Evolutionary conservation across 1,140 invertebrate genomes (phyloP).

Genomic region (Medauroidea extradentata): DNA sequence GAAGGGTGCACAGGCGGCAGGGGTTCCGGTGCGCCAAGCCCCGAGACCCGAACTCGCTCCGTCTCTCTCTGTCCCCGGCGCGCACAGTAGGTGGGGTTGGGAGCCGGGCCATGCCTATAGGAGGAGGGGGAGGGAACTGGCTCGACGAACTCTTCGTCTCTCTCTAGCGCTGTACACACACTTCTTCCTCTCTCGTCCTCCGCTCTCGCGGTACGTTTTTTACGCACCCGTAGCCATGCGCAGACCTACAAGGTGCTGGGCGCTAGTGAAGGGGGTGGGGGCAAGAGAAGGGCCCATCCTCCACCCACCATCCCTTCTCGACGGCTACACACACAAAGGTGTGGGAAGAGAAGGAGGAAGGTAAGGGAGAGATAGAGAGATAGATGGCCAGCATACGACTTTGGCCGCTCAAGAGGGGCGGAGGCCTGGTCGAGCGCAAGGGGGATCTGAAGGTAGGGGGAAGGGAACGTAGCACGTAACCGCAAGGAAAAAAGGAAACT

Average conservation of each 20-base stretch:
- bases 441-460: constrained; percentile 30
- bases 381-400: constrained; percentile 27
- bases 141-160: not conserved
- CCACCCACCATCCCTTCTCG: not conserved
- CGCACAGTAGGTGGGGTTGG: too few species aligned
- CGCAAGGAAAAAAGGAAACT: too few species aligned
- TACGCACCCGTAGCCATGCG: too few species aligned
- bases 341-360: constrained; percentile 34
- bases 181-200: not conserved
- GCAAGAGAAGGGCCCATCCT: not conserved
- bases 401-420: constrained; percentile 20
- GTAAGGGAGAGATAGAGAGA: constrained; percentile 26
- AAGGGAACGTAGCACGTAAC: constrained; percentile 28
- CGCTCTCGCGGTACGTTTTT: constrained; percentile 3
- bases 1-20: not conserved
- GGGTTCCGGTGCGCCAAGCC: too few species aligned
- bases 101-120: too few species aligned
- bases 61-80: too few species aligned
- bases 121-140: too few species aligned
- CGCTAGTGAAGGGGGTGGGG: not conserved
- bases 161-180: too few species aligned
- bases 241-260: not conserved
- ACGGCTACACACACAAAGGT: constrained; percentile 6
- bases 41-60: too few species aligned
- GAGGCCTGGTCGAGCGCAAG: not conserved